phyloP scores from a whole-genome alignment of 2,113 vertebrate species.

The Cyanoderma ruficeps region DNA sequence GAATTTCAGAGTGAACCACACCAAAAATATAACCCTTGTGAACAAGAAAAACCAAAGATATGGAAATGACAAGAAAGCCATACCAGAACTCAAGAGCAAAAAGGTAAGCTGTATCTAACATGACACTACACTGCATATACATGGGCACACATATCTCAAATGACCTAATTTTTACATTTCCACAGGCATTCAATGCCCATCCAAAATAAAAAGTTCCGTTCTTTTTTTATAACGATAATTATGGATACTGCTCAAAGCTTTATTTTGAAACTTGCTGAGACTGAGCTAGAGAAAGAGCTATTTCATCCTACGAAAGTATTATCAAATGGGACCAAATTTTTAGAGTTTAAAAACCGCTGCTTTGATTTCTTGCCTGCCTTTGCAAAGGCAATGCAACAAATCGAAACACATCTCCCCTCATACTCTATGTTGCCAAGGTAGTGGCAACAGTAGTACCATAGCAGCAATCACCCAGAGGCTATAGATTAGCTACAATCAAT shows the following conservation, averaged over 20 bases:
- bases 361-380: background rate
- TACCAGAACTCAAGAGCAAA: background rate
- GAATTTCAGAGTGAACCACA: background rate
- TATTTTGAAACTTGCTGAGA: background rate
- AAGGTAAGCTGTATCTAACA: background rate
- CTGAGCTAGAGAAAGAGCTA: background rate
- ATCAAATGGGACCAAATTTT: background rate
- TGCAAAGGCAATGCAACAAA: background rate
- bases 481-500: background rate
- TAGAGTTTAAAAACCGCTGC: background rate
- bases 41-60: background rate
- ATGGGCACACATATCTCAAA: background rate
- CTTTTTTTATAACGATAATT: background rate
- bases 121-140: background rate
- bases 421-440: background rate
- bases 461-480: background rate
- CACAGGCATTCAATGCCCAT: background rate
- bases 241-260: background rate
- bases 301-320: background rate
- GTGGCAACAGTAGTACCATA: rapidly evolving
- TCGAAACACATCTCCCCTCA: background rate
- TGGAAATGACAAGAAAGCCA: background rate
- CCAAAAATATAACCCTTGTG: background rate
- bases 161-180: background rate
- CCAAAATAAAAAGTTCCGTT: background rate